A percentile compares a stretch with the other conserved stretches of the same genome.
Evolutionary conservation across 2,797 vertebrate genomes (phyloP).

Genomic region (Pogonophryne albipinna): DNA sequence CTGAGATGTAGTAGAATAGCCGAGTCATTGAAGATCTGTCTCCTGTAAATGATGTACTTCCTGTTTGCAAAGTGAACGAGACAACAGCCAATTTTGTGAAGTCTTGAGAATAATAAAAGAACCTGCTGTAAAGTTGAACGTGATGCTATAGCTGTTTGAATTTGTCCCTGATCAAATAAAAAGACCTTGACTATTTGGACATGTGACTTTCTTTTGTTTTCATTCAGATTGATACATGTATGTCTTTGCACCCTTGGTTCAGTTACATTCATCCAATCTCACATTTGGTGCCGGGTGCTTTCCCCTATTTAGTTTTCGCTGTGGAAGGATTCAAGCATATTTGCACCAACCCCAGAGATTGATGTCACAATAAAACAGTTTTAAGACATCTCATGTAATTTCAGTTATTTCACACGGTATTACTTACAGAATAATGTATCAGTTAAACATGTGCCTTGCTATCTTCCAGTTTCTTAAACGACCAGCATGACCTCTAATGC

Average conservation of each 20-base stretch:
- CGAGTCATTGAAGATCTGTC: not conserved
- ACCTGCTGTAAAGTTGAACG: slow-evolving; percentile 56
- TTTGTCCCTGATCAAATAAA: slow-evolving; percentile 74
- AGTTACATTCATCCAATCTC: too few relatives aligned
- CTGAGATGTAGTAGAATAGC: not conserved
- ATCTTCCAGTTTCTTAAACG: not conserved
- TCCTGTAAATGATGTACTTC: slow-evolving; percentile 43
- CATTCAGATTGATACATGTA: not conserved
- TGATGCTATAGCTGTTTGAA: slow-evolving; percentile 70
- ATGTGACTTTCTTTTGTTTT: slow-evolving; percentile 30
- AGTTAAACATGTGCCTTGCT: not conserved
- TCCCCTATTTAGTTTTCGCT: too few relatives aligned
- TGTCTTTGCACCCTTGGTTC: not conserved
- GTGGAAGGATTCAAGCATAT: slow-evolving; percentile 16
- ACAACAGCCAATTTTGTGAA: slow-evolving; percentile 52
- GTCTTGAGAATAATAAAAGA: slow-evolving; percentile 28
- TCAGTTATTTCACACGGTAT: not conserved
- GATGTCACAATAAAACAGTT: slow-evolving; percentile 1
- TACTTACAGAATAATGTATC: slow-evolving; percentile 1
- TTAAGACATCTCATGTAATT: not conserved
- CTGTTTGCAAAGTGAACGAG: slow-evolving; percentile 58
- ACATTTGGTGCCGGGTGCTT: too few relatives aligned
- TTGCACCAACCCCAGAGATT: slow-evolving; percentile 11
- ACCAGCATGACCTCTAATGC: not conserved
- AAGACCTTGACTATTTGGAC: slow-evolving; percentile 55